Base-by-base conservation (phyloP, 2,797 vertebrate genomes). In the Ispidina picta region DNA sequence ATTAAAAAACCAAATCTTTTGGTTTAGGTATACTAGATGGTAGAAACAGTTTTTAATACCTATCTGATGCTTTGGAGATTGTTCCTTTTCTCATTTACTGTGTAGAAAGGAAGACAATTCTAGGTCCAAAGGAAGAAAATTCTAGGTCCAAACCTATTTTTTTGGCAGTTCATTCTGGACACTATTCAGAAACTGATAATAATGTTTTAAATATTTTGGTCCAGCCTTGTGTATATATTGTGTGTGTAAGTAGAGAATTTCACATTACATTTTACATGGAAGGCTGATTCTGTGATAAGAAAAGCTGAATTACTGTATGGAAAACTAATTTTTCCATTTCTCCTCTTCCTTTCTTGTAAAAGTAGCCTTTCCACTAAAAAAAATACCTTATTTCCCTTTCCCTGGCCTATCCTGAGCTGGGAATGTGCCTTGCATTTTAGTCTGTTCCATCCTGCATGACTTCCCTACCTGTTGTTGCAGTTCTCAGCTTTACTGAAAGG, bases 381-480 rank as follows among this genome's bases (percentile, higher is more conserved):
- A 68, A 31, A 2, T 72, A 79, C 31, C 28, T 75, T n/a, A 23
- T 86, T 93, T 83, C 56, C 41, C 28, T 83, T 83, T 56, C 76
- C 33, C 9, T 4, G 6, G 4, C 18, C 88, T 84, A 63, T 69
- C n/a, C 51, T 75, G 73, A 59, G 44, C 49, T 95, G 75, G 41
- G 70, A 91, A 95, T 95, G 90, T 89, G 55, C 46, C 78, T 91
- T 95, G 70, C 44, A 86, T 94, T 95, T 89, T 94, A 80, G 92
- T 93, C 75, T 81, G 43, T 92, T 95, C 94, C 87, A 89, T 92
- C 86, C 83, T 95, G 78, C 86, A 96, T 97, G 92, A 90, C 70
- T 96, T 95, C 77, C 92, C 94, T 97, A 97, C 96, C 96, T 97
- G 94, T 97, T 97, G 95, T 95, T 96, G 95, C 91, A 94, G 88